Evolutionary conservation across 1,140 invertebrate species (phyloP), one percentile per base, ranked within the genome.

Genomic region (Drosophila truncata): DNA sequence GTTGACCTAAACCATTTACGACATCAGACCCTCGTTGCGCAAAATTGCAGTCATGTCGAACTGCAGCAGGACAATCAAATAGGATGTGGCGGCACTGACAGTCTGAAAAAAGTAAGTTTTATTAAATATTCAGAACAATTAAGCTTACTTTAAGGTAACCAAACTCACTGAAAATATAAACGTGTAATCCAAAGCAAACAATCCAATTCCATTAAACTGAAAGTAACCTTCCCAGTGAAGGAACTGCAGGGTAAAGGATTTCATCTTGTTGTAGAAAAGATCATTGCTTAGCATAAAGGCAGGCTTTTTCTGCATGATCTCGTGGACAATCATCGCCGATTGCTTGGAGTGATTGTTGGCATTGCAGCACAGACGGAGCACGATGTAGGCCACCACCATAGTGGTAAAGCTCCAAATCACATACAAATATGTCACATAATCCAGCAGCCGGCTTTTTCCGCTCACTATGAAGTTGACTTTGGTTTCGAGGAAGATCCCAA

Each of bases 241-340:
- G 31, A 91, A 91, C 49, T 93, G 92, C 65, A 93, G 49, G 0
- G 92, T 93, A 46, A 93, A 93, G 5, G 88, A 91, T 52, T 93
- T 93, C 92, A 93, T 93, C 67, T 92, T 92, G 62, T 92, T 93
- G 54, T 93, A 93, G 35, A 88, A 93, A 0, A 91, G 60, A 82
- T 92, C 91, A 42, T 93, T 92, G 66, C 85, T 91, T 10, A 93
- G 57, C 91, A 93, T 93, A 37, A 93, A 93, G 2, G 82, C 78
- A 0, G 92, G 92, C 33, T 93, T 93, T 77, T 93, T 93, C n/a
- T 93, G 92, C 81, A 93, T 91, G 23, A 93, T 93, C 71, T 93
- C 91, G 39, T 93, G 92, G 6, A 93, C 88, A 41, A 93, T 91
- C 82, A 93, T 90, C 8, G 92, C 91, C 33, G 92, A 92, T 75